Percentiles rank a stretch among this genome's conserved stretches.
These are phyloP conservation scores for Phrynosoma platyrhinos DNA, from an alignment of 2,113 vertebrate genomes.

Conservation along the genomic window DNA sequence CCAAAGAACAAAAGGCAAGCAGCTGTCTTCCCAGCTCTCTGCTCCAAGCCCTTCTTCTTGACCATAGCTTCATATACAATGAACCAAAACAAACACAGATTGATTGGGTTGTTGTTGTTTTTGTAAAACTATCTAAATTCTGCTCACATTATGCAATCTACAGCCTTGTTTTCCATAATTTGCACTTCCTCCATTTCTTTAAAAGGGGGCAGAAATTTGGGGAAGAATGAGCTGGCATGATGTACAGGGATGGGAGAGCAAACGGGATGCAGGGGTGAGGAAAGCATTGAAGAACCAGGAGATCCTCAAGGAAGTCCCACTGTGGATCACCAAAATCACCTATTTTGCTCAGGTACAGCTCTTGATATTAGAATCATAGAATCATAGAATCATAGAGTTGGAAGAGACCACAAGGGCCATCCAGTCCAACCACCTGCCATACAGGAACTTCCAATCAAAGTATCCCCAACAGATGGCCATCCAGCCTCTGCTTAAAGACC, in stretches of 20 bases:
- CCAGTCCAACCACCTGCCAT: too few relatives aligned
- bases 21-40: slow-evolving; percentile 20
- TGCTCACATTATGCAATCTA: background rate
- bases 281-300: background rate
- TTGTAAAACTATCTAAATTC: background rate
- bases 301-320: background rate
- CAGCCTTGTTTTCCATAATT: background rate
- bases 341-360: background rate
- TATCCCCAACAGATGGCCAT: too few relatives aligned
- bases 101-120: background rate
- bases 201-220: background rate
- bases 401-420: too few relatives aligned
- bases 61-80: background rate
- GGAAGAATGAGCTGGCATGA: background rate
- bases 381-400: too few relatives aligned
- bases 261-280: background rate
- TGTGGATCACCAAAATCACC: background rate
- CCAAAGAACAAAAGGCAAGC: slow-evolving; percentile 24
- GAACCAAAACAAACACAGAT: slow-evolving; percentile 25
- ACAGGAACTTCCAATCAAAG: too few relatives aligned
- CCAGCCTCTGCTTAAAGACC: too few relatives aligned
- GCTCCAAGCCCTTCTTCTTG: slow-evolving; percentile 1
- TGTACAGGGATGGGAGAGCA: background rate
- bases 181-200: background rate
- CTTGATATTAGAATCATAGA: too few relatives aligned